Evolutionary conservation across 2,888 invertebrate genomes (phyloP), one percentile per base, ranked within the genome.

Genomic region (Scaptomyza caliginosa): DNA sequence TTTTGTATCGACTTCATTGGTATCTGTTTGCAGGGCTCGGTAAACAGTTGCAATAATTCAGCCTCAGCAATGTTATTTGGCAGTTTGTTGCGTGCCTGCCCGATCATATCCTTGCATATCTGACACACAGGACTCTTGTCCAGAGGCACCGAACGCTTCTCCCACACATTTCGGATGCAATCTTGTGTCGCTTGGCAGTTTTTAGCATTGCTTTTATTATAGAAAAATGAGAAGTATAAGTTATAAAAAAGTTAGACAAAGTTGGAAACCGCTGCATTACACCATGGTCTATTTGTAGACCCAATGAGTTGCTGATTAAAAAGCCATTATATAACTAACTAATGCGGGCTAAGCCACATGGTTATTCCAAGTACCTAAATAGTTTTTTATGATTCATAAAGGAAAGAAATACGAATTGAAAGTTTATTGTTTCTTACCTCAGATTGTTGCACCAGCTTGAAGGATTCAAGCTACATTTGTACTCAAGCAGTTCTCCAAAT

Each of bases 181-280:
- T 30, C 5, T 1, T 6, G 2, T 3, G 24, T 58, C 1, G 23
- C 52, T 4, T 52, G n/a, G 36, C 58, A 58, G 8, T 38, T 23
- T 2, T 45, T 52, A 13, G 58, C 52, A 58, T 36, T 58, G 36
- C 58, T 58, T 11, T 3, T 7, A 8, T 21, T 21, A n/a, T 11
- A 2, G 28, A 8, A n/a, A n/a, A n/a, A 6, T 16, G n/a, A 28
- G 19, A 11, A 13, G 13, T 13, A 4, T 32, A 40, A n/a, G n/a
- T n/a, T n/a, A n/a, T n/a, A n/a, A n/a, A n/a, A n/a, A n/a, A n/a
- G n/a, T n/a, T n/a, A n/a, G n/a, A n/a, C n/a, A n/a, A n/a, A n/a
- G n/a, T n/a, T n/a, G n/a, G n/a, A n/a, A n/a, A n/a, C n/a, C n/a
- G n/a, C n/a, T n/a, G n/a, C n/a, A n/a, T n/a, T n/a, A n/a, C n/a